Evolutionary conservation across 2,888 invertebrate genomes (phyloP), one percentile per base, ranked within the genome.

Genomic region (Antheraea assamensis): DNA sequence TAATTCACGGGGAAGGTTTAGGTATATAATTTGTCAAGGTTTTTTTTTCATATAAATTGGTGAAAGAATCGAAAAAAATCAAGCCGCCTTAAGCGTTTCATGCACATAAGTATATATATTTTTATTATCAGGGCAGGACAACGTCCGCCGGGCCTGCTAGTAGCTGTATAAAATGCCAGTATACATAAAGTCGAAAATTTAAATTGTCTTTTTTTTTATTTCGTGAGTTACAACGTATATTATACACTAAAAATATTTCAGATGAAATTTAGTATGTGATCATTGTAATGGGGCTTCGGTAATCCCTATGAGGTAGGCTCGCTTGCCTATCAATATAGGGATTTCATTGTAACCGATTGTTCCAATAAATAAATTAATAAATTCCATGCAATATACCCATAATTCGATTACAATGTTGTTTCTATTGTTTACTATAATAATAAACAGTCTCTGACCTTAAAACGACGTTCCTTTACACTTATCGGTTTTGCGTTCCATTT

Each of bases 311-410:
- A 74, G 75, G 72, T 17, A 61, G 61, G 27, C 61, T 52, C 21
- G 52, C 21, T 27, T 61, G 7, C 24, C 49, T 76, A 77, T 74
- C 76, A 71, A 76, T 77, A 79, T 70, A 76, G 77, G 75, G 71
- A 82, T 83, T 86, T 86, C 86, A 88, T 86, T 85, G 80, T 80
- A 85, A 82, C 78, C 82, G 78, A 81, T 74, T 82, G 80, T 76
- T 77, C 78, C 79, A 78, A 72, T 83, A 79, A 83, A 84, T 82
- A 27, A 81, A 81, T 83, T 83, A 75, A 52, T 21, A 52, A 52
- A 52, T 21, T 1, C 21, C 42, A 42, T 21, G 5, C 1, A 52
- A 52, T 7, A 21, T 21, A 52, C 17, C 5, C 66, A 68, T 52
- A 47, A 68, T 3, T 27, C n/a, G 52, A n/a, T 72, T 24, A 52